These are phyloP conservation scores for Salticus scenicus DNA, from an alignment of 2,888 invertebrate genomes.

Conservation along the genomic window DNA sequence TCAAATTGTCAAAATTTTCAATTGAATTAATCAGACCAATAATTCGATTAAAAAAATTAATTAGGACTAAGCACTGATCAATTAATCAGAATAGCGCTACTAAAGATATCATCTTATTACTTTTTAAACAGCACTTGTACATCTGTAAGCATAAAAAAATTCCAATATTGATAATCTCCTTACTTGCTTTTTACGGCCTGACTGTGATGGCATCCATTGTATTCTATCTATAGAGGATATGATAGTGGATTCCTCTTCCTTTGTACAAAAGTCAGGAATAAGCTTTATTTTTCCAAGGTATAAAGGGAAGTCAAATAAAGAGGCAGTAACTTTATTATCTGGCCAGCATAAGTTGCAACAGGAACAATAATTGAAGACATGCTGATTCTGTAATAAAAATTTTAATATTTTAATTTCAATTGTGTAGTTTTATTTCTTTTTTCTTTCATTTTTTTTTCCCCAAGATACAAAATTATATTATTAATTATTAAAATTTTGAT, in stretches of 20 bases:
- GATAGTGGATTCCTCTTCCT: slow-evolving; percentile 82
- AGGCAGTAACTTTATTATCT: neutral
- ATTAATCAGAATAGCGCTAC: too few species aligned
- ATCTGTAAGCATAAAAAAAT: too few species aligned
- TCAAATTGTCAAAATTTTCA: too few species aligned
- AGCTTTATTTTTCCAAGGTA: slow-evolving; percentile 47
- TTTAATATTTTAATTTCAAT: too few species aligned
- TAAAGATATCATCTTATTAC: too few species aligned
- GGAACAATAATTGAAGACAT: slow-evolving; percentile 31
- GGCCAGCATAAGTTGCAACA: slow-evolving; percentile 54
- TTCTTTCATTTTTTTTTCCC: too few species aligned
- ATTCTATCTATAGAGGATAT: slow-evolving; percentile 84
- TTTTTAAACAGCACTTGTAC: too few species aligned
- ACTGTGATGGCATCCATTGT: slow-evolving; percentile 94
- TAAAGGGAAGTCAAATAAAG: slow-evolving; percentile 5
- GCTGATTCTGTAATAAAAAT: slow-evolving; percentile 19
- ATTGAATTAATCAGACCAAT: too few species aligned
- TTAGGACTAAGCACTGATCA: too few species aligned
- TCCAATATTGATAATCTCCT: too few species aligned
- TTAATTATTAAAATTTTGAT: too few species aligned
- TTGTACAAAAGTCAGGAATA: slow-evolving; percentile 82
- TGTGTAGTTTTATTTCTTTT: neutral
- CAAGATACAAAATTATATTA: neutral
- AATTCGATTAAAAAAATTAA: too few species aligned
- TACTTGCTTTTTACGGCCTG: slow-evolving; percentile 93